These are phyloP conservation scores for Silvanus unidentatus DNA, from an alignment of 2,888 invertebrate species.

Conservation along the genomic window DNA sequence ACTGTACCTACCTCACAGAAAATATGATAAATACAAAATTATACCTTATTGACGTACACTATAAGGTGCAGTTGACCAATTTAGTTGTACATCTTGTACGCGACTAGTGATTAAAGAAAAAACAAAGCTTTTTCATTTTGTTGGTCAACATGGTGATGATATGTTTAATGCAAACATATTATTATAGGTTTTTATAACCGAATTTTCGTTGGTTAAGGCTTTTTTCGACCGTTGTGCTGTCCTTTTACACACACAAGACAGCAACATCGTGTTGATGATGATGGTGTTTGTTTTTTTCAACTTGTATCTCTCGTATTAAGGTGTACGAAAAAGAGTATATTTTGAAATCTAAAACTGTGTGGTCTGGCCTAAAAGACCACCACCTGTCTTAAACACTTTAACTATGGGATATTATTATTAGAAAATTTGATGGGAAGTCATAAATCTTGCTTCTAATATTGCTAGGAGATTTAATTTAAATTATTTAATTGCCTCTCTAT, in stretches of 20 bases:
- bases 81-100: conserved; percentile 1
- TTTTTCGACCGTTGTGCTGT: too few species aligned
- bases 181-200: conserved; percentile 26
- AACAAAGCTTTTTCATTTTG: conserved; percentile 15
- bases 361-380: conserved; percentile 20
- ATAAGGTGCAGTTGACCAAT: conserved; percentile 33
- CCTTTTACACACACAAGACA: too few species aligned
- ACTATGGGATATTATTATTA: conserved; percentile 21
- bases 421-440: conserved; percentile 23
- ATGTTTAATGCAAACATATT: conserved; percentile 28
- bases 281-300: conserved; percentile 16
- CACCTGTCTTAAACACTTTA: conserved; percentile 20
- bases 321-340: conserved; percentile 11
- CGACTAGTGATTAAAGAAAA: conserved; percentile 26
- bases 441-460: conserved; percentile 25
- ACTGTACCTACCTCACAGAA: conserved; percentile 39
- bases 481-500: conserved; percentile 11
- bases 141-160: conserved; percentile 20
- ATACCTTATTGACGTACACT: conserved; percentile 36
- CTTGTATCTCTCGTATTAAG: conserved; percentile 3
- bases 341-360: conserved; percentile 15
- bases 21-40: conserved; percentile 40
- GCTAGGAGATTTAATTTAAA: conserved; percentile 5
- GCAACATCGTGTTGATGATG: too few species aligned
- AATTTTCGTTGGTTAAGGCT: conserved; percentile 12